Base-by-base conservation (phyloP, 2,888 invertebrate species). In the Cerastoderma edule region DNA sequence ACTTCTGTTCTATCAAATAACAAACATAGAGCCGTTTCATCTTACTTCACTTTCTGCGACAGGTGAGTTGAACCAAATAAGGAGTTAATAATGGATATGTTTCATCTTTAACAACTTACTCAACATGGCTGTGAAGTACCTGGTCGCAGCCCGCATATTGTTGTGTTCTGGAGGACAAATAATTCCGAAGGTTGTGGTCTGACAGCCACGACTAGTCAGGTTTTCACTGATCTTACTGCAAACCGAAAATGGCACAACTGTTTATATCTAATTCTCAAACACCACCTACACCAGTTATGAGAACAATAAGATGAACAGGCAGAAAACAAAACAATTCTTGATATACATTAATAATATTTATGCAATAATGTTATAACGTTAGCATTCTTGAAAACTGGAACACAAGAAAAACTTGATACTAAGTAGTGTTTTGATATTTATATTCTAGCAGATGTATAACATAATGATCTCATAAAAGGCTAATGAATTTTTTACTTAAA, bases 81-180 rank as follows among this genome's bases (percentile, higher is more conserved):
- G n/a, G n/a, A n/a, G n/a, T n/a, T n/a, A n/a, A n/a, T n/a, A n/a
- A n/a, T 30, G 28, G 2, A 19, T 13, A 30, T 5, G 10, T 3
- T 3, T 6, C 10, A 3, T 3, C 2, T 8, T 8, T 13, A 32
- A 32, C 2, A 28, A 48, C 60, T 65, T 53, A 80, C 80, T 60
- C 35, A 80, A 39, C 16, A 80, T 33, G 5, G 67, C 76, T 22
- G 66, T 48, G 54, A 81, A 81, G 57, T 65, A 65, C 22, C 33
- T 60, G 13, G 78, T 75, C 57, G 81, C 81, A 22, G 48, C 35
- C 67, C 71, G 75, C 44, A 77, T 81, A 54, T 81, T 73, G 16
- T 48, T 50, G 0, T 56, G 24, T 22, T 67, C 64, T n/a, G 77
- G 81, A 6, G 81, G 78, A 71, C 81, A 81, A 8, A 81, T 39